These are phyloP conservation scores for Oxyteleia sp. DNA, from an alignment of 2,888 invertebrate genomes.

Conservation along the genomic window DNA sequence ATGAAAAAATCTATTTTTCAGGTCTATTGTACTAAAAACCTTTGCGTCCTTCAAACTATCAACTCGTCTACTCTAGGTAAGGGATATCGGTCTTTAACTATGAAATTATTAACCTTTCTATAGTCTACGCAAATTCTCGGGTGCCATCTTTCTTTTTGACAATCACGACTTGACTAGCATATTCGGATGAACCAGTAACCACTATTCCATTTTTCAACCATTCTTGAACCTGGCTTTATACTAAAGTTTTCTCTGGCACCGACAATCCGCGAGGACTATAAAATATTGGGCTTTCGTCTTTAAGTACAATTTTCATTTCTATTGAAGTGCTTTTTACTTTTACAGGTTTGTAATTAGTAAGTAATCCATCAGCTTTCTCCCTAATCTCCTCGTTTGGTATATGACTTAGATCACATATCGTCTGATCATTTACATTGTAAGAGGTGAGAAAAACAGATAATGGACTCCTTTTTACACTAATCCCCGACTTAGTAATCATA, in stretches of 20 bases:
- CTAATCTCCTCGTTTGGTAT: slow-evolving; percentile 2
- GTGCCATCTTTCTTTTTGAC: slow-evolving; percentile 22
- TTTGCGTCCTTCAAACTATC: slow-evolving; percentile 8
- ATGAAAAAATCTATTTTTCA: slow-evolving; percentile 61
- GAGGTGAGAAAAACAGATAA: slow-evolving; percentile 27
- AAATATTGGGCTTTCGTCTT: slow-evolving; percentile 76
- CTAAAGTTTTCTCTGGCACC: slow-evolving; percentile 62
- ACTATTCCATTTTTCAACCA: slow-evolving; percentile 80
- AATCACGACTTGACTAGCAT: slow-evolving; percentile 75
- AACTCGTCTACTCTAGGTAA: slow-evolving; percentile 2
- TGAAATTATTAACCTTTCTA: slow-evolving; percentile 2
- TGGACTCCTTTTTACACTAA: slow-evolving; percentile 26
- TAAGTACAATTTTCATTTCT: slow-evolving; percentile 77
- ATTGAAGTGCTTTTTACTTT: slow-evolving; percentile 70
- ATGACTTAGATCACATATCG: not conserved
- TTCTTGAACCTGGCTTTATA: slow-evolving; percentile 77
- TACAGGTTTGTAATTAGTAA: slow-evolving; percentile 74
- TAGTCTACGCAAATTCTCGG: slow-evolving; percentile 15
- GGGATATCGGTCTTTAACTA: slow-evolving; percentile 6
- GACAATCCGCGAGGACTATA: slow-evolving; percentile 74
- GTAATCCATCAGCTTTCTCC: slow-evolving; percentile 55
- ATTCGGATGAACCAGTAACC: slow-evolving; percentile 78
- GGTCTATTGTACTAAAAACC: slow-evolving; percentile 47
- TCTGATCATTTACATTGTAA: slow-evolving; percentile 2
- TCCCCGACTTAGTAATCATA: slow-evolving; percentile 12